These are phyloP conservation scores for Melanchra persicariae DNA, from an alignment of 2,888 invertebrate genomes.

Conservation along the genomic window DNA sequence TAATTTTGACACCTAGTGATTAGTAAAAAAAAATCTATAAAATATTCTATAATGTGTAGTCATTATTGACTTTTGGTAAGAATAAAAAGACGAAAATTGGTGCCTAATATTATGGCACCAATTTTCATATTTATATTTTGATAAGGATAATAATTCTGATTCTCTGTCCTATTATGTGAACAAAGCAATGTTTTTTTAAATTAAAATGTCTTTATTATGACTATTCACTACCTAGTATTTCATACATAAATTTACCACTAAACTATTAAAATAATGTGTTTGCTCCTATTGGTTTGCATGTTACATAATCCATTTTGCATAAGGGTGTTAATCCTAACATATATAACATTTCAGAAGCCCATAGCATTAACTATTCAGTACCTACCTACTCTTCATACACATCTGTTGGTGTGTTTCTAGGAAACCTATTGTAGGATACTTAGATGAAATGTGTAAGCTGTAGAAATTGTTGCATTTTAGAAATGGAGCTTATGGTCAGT, in stretches of 20 bases:
- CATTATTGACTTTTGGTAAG: too few species aligned
- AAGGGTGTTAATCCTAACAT: background rate
- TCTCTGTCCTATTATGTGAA: background rate
- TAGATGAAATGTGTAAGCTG: too few species aligned
- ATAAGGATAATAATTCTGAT: constrained; percentile 1
- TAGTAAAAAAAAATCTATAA: background rate
- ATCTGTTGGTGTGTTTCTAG: too few species aligned
- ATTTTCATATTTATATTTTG: constrained; percentile 6
- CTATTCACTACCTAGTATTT: too few species aligned
- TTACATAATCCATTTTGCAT: background rate
- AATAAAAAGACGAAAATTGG: too few species aligned
- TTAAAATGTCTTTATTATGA: too few species aligned
- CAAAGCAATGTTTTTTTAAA: too few species aligned
- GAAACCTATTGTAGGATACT: too few species aligned
- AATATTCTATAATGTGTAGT: background rate
- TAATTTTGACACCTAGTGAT: background rate
- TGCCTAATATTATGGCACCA: too few species aligned
- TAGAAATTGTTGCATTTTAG: too few species aligned
- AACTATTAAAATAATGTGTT: background rate
- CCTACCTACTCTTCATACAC: background rate
- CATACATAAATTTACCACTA: background rate
- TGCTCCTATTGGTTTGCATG: background rate
- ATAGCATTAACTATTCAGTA: background rate
- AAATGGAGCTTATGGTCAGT: too few species aligned
- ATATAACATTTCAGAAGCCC: background rate